Conservation (phyloP, 1,140 invertebrate genomes). For the Gonatopus flavifemur region DNA sequence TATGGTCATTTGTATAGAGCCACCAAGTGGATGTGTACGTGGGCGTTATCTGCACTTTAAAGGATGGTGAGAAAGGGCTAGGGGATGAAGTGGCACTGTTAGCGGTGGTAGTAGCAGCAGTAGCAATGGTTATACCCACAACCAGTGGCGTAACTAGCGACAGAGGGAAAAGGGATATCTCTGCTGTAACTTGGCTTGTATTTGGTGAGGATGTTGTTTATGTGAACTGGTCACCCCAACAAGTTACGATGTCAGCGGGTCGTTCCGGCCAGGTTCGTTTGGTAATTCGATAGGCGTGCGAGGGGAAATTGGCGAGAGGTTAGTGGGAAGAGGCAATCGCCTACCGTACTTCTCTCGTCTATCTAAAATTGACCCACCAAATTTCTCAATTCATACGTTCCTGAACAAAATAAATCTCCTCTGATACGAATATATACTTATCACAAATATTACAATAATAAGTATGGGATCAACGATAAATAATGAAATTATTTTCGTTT, state of each 20-base stretch:
- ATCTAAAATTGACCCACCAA: no score
- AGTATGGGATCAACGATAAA: no score
- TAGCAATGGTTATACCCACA: no score
- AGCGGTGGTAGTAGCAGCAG: slow-evolving; percentile 5
- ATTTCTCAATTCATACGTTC: no score
- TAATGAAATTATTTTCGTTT: no score
- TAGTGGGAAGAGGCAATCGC: no score
- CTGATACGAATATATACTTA: no score
- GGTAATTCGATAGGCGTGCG: slow-evolving; percentile 25
- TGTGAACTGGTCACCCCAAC: slow-evolving; percentile 24
- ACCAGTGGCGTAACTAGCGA: background rate
- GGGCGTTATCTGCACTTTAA: slow-evolving; percentile 30
- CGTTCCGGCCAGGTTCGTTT: slow-evolving; percentile 30
- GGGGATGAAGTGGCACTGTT: background rate
- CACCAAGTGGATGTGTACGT: slow-evolving; percentile 24
- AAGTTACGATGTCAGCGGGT: slow-evolving; percentile 33
- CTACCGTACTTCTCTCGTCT: no score
- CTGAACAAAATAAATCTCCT: no score
- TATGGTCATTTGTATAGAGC: slow-evolving; percentile 37
- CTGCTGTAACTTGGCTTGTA: no score
- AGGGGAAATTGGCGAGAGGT: no score
- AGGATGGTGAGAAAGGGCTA: background rate
- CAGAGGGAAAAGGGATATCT: slow-evolving; percentile 18
- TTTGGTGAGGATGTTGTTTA: slow-evolving; percentile 30
- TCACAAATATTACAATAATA: no score